Percentiles rank a stretch among this genome's conserved stretches.
These are phyloP conservation scores for Leucania comma DNA, from an alignment of 2,888 invertebrate genomes.

Conservation along the genomic window DNA sequence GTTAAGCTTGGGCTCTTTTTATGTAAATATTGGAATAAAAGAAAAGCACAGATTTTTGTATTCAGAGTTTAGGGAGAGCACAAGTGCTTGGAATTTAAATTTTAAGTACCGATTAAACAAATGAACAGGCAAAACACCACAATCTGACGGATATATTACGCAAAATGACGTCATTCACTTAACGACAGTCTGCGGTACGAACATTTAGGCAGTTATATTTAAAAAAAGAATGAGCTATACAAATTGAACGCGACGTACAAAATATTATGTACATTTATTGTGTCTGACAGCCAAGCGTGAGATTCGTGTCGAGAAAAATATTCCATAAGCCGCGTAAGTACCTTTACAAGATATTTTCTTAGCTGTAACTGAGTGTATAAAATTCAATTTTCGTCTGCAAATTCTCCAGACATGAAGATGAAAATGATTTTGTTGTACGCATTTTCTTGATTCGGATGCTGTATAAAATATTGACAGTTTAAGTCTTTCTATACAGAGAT, in stretches of 20 bases:
- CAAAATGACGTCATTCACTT: slow-evolving; percentile 43
- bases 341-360: slow-evolving; percentile 19
- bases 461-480: slow-evolving; percentile 1
- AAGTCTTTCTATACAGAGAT: background rate
- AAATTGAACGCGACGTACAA: slow-evolving; percentile 33
- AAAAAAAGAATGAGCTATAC: slow-evolving; percentile 42
- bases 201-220: slow-evolving; percentile 44
- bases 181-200: slow-evolving; percentile 32
- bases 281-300: slow-evolving; percentile 45
- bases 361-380: slow-evolving; percentile 24
- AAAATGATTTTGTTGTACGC: slow-evolving; percentile 14
- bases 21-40: background rate
- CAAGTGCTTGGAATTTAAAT: slow-evolving; percentile 12
- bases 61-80: background rate
- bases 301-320: slow-evolving; percentile 35
- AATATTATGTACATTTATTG: slow-evolving; percentile 40
- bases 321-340: slow-evolving; percentile 31
- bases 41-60: too few relatives aligned
- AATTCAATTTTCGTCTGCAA: slow-evolving; percentile 41
- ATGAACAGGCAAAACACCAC: slow-evolving; percentile 14
- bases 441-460: slow-evolving; percentile 13
- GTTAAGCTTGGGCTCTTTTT: too few relatives aligned
- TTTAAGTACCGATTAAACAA: slow-evolving; percentile 17
- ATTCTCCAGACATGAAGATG: slow-evolving; percentile 21
- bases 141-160: slow-evolving; percentile 32